These are phyloP conservation scores for Strix aluco DNA, from an alignment of 2,113 vertebrate species.

Conservation along the genomic window DNA sequence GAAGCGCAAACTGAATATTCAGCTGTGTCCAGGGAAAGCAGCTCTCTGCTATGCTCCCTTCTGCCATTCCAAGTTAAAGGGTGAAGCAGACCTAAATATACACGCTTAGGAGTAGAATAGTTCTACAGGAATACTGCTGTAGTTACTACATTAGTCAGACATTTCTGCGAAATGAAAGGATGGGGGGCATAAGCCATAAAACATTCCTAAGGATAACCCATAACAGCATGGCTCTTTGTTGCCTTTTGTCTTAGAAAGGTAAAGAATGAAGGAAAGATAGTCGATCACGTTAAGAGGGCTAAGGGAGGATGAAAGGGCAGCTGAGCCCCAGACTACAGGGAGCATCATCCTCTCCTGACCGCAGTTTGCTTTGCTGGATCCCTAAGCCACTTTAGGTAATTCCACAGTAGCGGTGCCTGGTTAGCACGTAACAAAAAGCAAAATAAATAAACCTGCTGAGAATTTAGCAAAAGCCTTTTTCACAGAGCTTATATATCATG, in stretches of 20 bases:
- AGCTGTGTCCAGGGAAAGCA: neutral
- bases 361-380: neutral
- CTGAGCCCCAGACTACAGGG: neutral
- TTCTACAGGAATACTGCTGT: neutral
- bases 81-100: neutral
- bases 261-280: neutral
- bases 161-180: neutral
- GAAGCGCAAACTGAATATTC: neutral
- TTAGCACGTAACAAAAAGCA: conserved; percentile 1
- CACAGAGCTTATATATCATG: neutral
- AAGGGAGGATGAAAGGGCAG: neutral
- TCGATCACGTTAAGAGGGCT: neutral
- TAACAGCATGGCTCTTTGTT: neutral
- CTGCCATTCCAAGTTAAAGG: neutral
- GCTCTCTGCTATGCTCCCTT: neutral
- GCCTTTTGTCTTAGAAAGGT: neutral
- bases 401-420: neutral
- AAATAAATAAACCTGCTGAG: conserved; percentile 14
- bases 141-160: neutral
- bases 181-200: neutral
- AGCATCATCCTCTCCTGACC: neutral
- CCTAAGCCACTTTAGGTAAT: neutral
- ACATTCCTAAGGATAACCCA: neutral
- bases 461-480: conserved; percentile 39
- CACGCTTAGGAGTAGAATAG: neutral